Evolutionary conservation across 2,888 invertebrate species (phyloP).

Genomic region (Mamestra brassicae): DNA sequence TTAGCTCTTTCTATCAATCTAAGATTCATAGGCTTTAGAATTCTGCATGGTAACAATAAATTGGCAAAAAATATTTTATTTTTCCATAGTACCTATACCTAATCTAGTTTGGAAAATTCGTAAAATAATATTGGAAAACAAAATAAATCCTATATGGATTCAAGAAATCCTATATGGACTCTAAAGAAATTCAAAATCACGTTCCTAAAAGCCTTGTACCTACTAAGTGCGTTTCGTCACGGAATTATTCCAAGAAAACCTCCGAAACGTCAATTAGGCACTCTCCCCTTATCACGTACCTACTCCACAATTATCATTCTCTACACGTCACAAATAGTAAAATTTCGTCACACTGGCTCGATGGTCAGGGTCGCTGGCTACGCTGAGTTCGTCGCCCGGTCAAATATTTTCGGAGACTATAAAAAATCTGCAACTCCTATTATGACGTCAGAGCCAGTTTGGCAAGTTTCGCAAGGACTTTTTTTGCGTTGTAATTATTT

Average conservation of each 20-base stretch:
- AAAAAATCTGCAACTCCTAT: slow-evolving; percentile 85
- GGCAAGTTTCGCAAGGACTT: slow-evolving; percentile 73
- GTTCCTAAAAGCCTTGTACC: background rate
- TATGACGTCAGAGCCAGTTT: slow-evolving; percentile 81
- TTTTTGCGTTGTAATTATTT: slow-evolving; percentile 68
- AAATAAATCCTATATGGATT: background rate
- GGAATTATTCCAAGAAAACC: slow-evolving; percentile 16
- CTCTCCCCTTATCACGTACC: slow-evolving; percentile 57
- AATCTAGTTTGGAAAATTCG: too few relatives aligned
- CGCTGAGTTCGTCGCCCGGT: slow-evolving; percentile 83
- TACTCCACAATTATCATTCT: slow-evolving; percentile 55
- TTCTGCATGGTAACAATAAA: slow-evolving; percentile 1
- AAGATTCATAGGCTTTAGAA: background rate
- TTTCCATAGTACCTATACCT: too few relatives aligned
- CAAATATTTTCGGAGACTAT: slow-evolving; percentile 83
- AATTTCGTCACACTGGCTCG: slow-evolving; percentile 74
- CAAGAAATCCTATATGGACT: background rate
- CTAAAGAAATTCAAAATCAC: background rate
- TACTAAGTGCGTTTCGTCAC: background rate
- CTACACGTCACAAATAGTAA: slow-evolving; percentile 59
- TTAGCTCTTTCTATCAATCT: background rate
- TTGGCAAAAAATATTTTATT: too few relatives aligned
- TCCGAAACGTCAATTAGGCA: slow-evolving; percentile 19
- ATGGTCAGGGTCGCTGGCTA: slow-evolving; percentile 82
- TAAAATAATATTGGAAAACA: too few relatives aligned